phyloP scores from a whole-genome alignment of 1,140 invertebrate genomes.

The Drosophila trapezifrons region DNA sequence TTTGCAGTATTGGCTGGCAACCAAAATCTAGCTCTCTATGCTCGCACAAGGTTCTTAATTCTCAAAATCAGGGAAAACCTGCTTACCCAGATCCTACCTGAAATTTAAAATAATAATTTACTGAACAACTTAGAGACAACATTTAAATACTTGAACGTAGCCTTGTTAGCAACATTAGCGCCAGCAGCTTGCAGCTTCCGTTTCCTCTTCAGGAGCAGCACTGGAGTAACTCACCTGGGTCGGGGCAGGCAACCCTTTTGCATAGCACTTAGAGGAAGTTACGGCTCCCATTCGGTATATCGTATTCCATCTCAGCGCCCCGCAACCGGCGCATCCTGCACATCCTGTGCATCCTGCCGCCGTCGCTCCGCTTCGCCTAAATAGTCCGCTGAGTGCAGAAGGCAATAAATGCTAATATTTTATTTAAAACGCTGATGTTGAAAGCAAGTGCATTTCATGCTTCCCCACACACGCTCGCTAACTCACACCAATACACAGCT shows the following conservation, averaged over 20 bases:
- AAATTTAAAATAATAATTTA: background rate
- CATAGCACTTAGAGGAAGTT: constrained; percentile 60
- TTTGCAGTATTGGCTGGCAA: too few relatives aligned
- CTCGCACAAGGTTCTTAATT: too few relatives aligned
- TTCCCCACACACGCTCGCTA: constrained; percentile 11
- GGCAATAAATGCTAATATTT: constrained; percentile 78
- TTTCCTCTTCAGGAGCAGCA: background rate
- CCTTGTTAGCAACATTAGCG: constrained; percentile 26
- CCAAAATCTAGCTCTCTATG: too few relatives aligned
- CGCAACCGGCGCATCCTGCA: constrained; percentile 11
- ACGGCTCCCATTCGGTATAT: constrained; percentile 32
- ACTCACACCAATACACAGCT: constrained; percentile 10
- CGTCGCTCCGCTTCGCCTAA: constrained; percentile 29
- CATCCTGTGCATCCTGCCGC: constrained; percentile 17
- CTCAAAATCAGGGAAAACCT: background rate
- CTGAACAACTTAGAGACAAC: constrained; percentile 1
- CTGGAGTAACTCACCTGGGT: constrained; percentile 20
- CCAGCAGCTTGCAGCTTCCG: constrained; percentile 29
- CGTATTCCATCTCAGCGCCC: constrained; percentile 23
- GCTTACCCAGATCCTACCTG: background rate
- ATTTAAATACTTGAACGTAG: constrained; percentile 18
- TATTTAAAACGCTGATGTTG: constrained; percentile 67
- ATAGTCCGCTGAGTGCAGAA: constrained; percentile 64
- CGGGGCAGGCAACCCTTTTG: constrained; percentile 51
- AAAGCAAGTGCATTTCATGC: constrained; percentile 58